Percentiles rank a stretch among this genome's conserved stretches.
Conservation (phyloP, 2,113 vertebrate genomes). For the Tragelaphus scriptus region DNA sequence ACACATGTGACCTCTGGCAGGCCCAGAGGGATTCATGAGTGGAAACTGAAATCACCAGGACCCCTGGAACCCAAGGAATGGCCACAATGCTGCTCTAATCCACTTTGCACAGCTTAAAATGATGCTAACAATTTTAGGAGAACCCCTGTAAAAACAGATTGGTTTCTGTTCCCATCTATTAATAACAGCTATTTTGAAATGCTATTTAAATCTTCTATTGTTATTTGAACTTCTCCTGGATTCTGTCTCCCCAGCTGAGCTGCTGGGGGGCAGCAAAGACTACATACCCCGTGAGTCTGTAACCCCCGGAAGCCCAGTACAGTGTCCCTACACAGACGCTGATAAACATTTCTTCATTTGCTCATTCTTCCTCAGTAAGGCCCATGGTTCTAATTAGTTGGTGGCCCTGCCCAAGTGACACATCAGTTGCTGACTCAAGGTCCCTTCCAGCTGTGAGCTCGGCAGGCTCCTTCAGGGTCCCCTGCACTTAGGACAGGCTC, state of each 20-base stretch:
- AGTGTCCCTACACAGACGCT: not conserved
- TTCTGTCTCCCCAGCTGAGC: constrained; percentile 1
- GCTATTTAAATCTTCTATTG: constrained; percentile 66
- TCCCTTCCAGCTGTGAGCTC: not conserved
- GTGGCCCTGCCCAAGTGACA: not conserved
- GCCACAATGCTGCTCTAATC: not conserved
- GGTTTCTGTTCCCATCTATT: constrained; percentile 60
- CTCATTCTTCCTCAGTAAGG: not conserved
- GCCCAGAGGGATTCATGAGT: not conserved
- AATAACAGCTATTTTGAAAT: constrained; percentile 70
- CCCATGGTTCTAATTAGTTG: not conserved
- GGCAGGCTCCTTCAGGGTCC: not conserved
- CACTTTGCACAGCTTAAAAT: not conserved
- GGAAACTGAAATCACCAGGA: not conserved
- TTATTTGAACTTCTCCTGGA: constrained; percentile 41
- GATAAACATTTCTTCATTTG: not conserved
- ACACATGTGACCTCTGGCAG: not conserved
- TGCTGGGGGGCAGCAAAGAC: not conserved
- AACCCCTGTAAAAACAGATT: constrained; percentile 38
- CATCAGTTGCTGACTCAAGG: not conserved
- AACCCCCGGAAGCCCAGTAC: not conserved
- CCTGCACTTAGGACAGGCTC: fast-evolving
- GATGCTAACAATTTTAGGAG: not conserved
- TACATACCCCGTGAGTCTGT: fast-evolving
- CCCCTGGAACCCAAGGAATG: not conserved